Evolutionary conservation across 92 coral and sea anemone species (phyloP), one percentile per base, ranked within the genome.

Genomic region (Siderastrea siderea): DNA sequence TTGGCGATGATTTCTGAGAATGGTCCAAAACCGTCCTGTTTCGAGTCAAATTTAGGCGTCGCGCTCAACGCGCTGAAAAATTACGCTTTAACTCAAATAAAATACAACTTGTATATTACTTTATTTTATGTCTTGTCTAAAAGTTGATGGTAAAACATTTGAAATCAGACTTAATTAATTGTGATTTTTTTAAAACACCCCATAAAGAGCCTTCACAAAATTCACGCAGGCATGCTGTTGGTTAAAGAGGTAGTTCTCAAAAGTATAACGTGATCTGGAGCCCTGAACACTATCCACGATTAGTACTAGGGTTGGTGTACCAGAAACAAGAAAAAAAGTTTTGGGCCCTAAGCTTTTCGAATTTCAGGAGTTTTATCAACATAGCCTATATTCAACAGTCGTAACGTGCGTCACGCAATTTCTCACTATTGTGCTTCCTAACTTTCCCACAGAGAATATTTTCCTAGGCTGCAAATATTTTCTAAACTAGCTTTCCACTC

Each of bases 41-140:
- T 66, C 74, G 91, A 81, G 91, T 87, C 80, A 80, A 80, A 66
- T 87, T 87, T 87, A 80, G 91, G 91, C 81, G 73, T 70, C 81
- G 70, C 70, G 70, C 70, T 65, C 6, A 65, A 65, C 44, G 70
- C 6, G 91, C 87, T 70, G 46, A 80, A 87, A 81, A 71, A 87
- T 59, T 86, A 78, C 72, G 70, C 88, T 47, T 88, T 88, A 15
- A 60, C 77, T 61, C 88, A 61, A 74, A 88, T 88, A 69, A 54
- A 82, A 75, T 49, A 12, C 83, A 88, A 75, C 88, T 47, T 72
- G 47, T 65, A 83, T 1, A 83, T 58, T 54, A 52, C 4, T 74
- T 88, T 43, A 83, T 57, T 75, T 88, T 1, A 54, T 55, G 66
- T 62, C 75, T 88, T 52, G 12, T 64, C 92, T 89, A 68, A 84